A percentile compares a stretch with the other conserved stretches of the same genome.
Evolutionary conservation across 2,888 invertebrate genomes (phyloP).

Genomic region (Drosophila incognita): DNA sequence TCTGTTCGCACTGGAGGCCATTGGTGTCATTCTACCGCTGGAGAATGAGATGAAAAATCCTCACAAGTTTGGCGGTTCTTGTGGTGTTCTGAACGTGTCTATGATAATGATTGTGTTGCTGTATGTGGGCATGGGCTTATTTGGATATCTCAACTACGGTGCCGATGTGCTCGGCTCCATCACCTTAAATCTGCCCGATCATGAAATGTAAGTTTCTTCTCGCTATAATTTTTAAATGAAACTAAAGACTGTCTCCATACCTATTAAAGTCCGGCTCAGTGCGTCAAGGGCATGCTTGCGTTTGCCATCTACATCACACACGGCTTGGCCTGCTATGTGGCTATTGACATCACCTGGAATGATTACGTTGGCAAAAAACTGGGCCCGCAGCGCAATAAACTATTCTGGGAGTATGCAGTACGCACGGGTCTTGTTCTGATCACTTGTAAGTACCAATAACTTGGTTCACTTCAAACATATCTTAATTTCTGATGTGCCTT

Average conservation of each 20-base stretch:
- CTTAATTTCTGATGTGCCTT: neutral
- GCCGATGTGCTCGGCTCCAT: conserved; percentile 90
- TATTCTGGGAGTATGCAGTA: conserved; percentile 91
- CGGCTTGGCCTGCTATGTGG: conserved; percentile 97
- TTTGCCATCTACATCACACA: conserved; percentile 96
- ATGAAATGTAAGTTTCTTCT: conserved; percentile 87
- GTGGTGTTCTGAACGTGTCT: conserved; percentile 93
- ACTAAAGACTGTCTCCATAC: neutral
- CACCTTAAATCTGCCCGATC: conserved; percentile 92
- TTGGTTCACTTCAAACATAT: neutral
- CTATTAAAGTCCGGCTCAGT: conserved; percentile 88
- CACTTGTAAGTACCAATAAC: conserved; percentile 90
- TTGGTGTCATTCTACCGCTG: conserved; percentile 92
- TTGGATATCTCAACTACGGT: conserved; percentile 96
- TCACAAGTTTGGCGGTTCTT: conserved; percentile 90
- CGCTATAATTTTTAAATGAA: neutral
- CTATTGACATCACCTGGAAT: conserved; percentile 96
- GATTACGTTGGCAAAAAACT: conserved; percentile 88
- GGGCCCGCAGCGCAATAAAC: conserved; percentile 87
- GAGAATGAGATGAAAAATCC: conserved; percentile 98
- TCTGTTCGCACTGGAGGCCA: conserved; percentile 97
- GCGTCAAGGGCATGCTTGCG: conserved; percentile 90
- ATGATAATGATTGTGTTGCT: conserved; percentile 93
- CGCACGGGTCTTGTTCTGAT: conserved; percentile 91
- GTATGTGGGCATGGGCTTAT: conserved; percentile 95